Evolutionary conservation across 2,113 vertebrate species (phyloP).

Genomic region (Gambusia affinis): DNA sequence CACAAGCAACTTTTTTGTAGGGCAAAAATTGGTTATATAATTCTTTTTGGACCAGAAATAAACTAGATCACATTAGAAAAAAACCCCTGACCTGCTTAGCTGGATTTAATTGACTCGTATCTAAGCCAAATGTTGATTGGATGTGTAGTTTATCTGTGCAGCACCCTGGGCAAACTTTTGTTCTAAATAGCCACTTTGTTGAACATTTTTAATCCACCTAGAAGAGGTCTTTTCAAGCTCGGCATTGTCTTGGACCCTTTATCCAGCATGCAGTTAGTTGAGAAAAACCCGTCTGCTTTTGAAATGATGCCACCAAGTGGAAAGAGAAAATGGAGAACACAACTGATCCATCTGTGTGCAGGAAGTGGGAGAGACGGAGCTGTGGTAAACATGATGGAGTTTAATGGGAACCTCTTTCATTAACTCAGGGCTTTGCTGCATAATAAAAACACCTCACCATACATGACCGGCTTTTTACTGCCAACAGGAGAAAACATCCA

Average conservation of each 20-base stretch:
- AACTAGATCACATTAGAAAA: neutral
- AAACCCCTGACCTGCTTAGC: neutral
- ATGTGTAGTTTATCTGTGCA: too few relatives aligned
- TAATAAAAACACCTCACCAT: constrained; percentile 14
- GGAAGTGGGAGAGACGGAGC: constrained; percentile 43
- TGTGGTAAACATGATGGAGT: constrained; percentile 58
- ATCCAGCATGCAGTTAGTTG: constrained; percentile 44
- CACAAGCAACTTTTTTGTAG: neutral
- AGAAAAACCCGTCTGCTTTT: constrained; percentile 40
- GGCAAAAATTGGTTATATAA: neutral
- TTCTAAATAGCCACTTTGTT: too few relatives aligned
- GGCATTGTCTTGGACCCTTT: constrained; percentile 1
- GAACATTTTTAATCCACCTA: neutral
- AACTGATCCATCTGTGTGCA: constrained; percentile 51
- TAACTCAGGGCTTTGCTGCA: constrained; percentile 37
- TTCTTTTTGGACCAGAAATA: neutral
- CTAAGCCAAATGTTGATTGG: too few relatives aligned
- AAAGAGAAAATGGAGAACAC: constrained; percentile 38
- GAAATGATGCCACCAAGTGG: constrained; percentile 45
- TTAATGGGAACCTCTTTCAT: constrained; percentile 60
- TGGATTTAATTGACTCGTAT: too few relatives aligned
- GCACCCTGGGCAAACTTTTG: too few relatives aligned
- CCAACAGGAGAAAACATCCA: neutral
- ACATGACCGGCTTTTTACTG: constrained; percentile 19
- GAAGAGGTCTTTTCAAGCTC: constrained; percentile 26